Evolutionary conservation across 1,140 invertebrate species (phyloP).

Genomic region (Drosophila sp.): DNA sequence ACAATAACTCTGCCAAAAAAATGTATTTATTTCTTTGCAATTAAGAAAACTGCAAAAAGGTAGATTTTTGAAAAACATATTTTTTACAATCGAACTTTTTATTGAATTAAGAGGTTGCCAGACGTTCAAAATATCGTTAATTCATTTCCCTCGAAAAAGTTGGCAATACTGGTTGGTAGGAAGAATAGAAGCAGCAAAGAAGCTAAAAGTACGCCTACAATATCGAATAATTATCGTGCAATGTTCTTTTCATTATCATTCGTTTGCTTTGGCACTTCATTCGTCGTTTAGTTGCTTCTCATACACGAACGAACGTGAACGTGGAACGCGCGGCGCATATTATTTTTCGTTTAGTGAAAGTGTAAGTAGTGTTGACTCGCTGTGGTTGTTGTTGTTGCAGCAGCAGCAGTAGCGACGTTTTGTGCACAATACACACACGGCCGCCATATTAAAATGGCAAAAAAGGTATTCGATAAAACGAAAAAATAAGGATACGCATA

Average conservation of each 20-base stretch:
- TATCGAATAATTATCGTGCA: constrained; percentile 60
- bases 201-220: constrained; percentile 49
- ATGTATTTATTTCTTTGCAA: too few relatives aligned
- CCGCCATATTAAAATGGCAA: constrained; percentile 62
- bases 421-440: constrained; percentile 64
- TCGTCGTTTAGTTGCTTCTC: constrained; percentile 55
- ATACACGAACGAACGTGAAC: constrained; percentile 59
- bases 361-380: constrained; percentile 62
- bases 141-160: too few relatives aligned
- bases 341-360: constrained; percentile 73
- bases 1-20: too few relatives aligned
- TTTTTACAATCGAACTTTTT: too few relatives aligned
- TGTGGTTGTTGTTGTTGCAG: constrained; percentile 53
- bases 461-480: constrained; percentile 54
- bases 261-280: constrained; percentile 48
- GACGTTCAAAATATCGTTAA: too few relatives aligned
- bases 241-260: constrained; percentile 59
- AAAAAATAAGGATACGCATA: constrained; percentile 38
- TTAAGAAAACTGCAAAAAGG: too few relatives aligned
- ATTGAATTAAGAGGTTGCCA: too few relatives aligned
- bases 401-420: constrained; percentile 41
- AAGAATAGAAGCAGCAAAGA: constrained; percentile 34
- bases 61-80: too few relatives aligned
- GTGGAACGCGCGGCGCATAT: constrained; percentile 64
- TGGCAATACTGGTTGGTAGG: constrained; percentile 1